These are phyloP conservation scores for Drosophila helvetica DNA, from an alignment of 2,888 invertebrate genomes.

Conservation along the genomic window DNA sequence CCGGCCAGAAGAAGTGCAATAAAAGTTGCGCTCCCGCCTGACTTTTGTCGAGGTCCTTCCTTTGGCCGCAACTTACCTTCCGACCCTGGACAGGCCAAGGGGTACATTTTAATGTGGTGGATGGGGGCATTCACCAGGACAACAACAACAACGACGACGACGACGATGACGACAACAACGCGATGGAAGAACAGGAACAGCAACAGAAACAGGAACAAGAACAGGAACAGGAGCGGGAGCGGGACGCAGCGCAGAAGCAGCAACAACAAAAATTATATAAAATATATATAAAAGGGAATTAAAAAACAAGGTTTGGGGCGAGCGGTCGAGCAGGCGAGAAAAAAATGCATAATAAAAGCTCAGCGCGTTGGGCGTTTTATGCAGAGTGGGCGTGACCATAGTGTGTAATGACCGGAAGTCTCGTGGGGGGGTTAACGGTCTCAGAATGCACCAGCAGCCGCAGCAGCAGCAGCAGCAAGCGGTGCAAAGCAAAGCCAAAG, in stretches of 20 bases:
- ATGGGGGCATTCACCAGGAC: slow-evolving; percentile 55
- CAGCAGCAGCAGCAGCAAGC: neutral
- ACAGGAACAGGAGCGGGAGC: slow-evolving; percentile 17
- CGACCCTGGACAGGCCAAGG: slow-evolving; percentile 56
- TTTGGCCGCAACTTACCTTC: slow-evolving; percentile 65
- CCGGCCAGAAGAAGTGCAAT: slow-evolving; percentile 59
- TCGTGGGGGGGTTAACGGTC: slow-evolving; percentile 25
- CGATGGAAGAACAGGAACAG: slow-evolving; percentile 17
- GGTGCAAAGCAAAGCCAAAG: slow-evolving; percentile 26
- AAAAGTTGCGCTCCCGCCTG: slow-evolving; percentile 56
- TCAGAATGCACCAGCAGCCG: slow-evolving; percentile 54
- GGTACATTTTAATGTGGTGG: slow-evolving; percentile 11
- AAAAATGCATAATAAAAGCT: slow-evolving; percentile 70
- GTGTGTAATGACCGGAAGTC: slow-evolving; percentile 73
- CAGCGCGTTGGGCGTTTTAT: slow-evolving; percentile 48
- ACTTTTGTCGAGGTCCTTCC: neutral
- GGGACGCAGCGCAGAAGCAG: slow-evolving; percentile 33
- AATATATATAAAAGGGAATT: slow-evolving; percentile 67
- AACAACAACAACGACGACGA: slow-evolving; percentile 25
- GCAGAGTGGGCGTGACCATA: slow-evolving; percentile 36
- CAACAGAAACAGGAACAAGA: slow-evolving; percentile 42
- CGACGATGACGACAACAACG: slow-evolving; percentile 10
- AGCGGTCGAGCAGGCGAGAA: slow-evolving; percentile 23
- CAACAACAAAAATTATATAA: slow-evolving; percentile 40
- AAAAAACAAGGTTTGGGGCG: slow-evolving; percentile 53